Evolutionary conservation across 2,888 invertebrate genomes (phyloP).

Genomic region (Fragum whitleyi): DNA sequence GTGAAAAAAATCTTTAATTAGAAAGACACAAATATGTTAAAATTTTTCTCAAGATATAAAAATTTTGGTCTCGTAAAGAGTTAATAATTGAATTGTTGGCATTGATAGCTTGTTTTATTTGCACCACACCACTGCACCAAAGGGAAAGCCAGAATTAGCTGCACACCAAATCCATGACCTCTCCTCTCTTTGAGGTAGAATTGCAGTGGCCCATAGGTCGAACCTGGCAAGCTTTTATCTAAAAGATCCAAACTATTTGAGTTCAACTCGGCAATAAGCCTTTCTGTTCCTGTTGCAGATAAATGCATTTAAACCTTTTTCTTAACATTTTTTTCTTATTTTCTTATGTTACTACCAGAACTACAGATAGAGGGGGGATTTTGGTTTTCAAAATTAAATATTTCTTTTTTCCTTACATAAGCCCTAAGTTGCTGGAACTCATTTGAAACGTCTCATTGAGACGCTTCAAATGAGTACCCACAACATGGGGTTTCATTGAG

Average conservation of each 20-base stretch:
- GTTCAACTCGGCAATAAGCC: background rate
- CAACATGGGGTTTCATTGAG: too few species aligned
- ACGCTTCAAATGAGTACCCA: too few species aligned
- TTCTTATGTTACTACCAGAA: background rate
- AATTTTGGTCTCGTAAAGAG: background rate
- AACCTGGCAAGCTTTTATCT: conserved; percentile 21
- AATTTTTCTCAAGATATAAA: too few species aligned
- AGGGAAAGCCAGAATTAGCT: conserved; percentile 17
- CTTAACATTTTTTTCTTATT: background rate
- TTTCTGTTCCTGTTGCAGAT: conserved; percentile 11
- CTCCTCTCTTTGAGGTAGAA: conserved; percentile 19
- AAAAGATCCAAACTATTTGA: conserved; percentile 29
- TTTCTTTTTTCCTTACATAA: too few species aligned
- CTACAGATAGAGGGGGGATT: too few species aligned
- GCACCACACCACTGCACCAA: conserved; percentile 30
- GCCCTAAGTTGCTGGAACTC: too few species aligned
- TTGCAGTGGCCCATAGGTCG: conserved; percentile 14
- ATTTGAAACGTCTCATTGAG: too few species aligned
- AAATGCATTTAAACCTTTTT: background rate
- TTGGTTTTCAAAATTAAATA: too few species aligned
- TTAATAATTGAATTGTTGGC: conserved; percentile 25
- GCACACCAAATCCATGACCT: conserved; percentile 16
- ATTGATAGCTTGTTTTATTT: background rate
- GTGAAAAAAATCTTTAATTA: too few species aligned
- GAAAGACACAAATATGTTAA: too few species aligned